Evolutionary conservation across 2,797 vertebrate genomes (phyloP), one percentile per base, ranked within the genome.

Genomic region (Tarsius wallacei): DNA sequence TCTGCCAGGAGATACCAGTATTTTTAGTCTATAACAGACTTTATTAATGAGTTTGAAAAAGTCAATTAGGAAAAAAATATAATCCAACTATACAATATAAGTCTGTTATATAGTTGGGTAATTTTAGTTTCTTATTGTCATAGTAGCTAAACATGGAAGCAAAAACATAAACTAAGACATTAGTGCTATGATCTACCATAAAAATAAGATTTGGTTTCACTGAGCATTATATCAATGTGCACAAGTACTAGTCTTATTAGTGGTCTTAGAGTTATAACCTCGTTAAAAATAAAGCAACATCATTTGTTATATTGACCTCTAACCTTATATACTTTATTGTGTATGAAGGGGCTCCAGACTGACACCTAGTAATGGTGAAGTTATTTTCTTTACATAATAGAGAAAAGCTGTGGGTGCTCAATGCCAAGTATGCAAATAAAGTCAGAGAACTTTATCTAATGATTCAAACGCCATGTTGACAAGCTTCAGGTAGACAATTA

Each of bases 121-220:
- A 94, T 85, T 95, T 96, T 91, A 95, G 61, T 71, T 95, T 90
- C 28, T 10, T 93, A 74, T 97, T 97, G 73, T 87, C 84, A 97
- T 90, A 91, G 74, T 64, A 96, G 59, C 59, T 77, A 96, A 33
- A 51, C 59, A 81, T 57, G 55, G 33, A 92, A 89, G 24, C 42
- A 94, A 85, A 28, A 13, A 36, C 42, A 87, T 90, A 82, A 68
- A 88, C 49, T 88, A 71, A 91, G 57, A 55, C 51, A 88, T 49
- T 17, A 51, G 10, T 74, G 31, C 10, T 88, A 82, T 84, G 21
- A 85, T 80, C 33, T 59, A 28, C 24, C 61, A 68, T 86, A 93
- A 97, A 92, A 11, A 21, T 80, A 70, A 74, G 55, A 84, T 61
- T 70, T 68, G 31, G 81, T 82, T 85, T 55, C 16, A 82, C 1